A percentile compares a stretch with the other conserved stretches of the same genome.
phyloP scores from a whole-genome alignment of 2,797 vertebrate species.

The Sarcophilus harrisii region DNA sequence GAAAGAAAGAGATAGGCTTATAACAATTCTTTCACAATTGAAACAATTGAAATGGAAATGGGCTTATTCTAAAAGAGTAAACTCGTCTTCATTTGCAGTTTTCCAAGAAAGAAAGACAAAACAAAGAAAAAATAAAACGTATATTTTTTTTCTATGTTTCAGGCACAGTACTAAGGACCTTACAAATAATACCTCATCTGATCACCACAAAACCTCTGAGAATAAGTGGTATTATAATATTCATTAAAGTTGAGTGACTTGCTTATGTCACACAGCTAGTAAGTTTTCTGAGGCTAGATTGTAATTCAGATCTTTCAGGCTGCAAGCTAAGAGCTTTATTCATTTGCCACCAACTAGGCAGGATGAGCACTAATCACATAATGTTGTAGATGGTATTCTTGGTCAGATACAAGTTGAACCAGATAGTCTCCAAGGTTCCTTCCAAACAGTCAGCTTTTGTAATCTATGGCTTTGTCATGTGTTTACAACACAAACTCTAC shows the following conservation, averaged over 20 bases:
- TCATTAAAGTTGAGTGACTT: not conserved
- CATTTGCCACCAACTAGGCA: not conserved
- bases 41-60: not conserved
- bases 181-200: not conserved
- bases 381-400: not conserved
- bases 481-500: not conserved
- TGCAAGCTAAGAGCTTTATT: not conserved
- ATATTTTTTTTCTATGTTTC: not conserved
- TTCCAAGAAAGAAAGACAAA: not conserved
- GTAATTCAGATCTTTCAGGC: not conserved
- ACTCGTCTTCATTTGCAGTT: not conserved
- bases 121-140: rapidly evolving
- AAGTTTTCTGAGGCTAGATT: not conserved
- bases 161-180: not conserved
- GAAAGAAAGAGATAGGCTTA: not conserved
- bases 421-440: not conserved
- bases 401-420: not conserved
- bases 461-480: not conserved
- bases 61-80: not conserved
- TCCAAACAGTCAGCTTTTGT: not conserved
- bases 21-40: not conserved
- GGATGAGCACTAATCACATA: not conserved
- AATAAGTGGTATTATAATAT: not conserved
- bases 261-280: not conserved
- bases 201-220: not conserved